phyloP scores from a whole-genome alignment of 2,888 invertebrate genomes.

The Pediacus dermestoides region DNA sequence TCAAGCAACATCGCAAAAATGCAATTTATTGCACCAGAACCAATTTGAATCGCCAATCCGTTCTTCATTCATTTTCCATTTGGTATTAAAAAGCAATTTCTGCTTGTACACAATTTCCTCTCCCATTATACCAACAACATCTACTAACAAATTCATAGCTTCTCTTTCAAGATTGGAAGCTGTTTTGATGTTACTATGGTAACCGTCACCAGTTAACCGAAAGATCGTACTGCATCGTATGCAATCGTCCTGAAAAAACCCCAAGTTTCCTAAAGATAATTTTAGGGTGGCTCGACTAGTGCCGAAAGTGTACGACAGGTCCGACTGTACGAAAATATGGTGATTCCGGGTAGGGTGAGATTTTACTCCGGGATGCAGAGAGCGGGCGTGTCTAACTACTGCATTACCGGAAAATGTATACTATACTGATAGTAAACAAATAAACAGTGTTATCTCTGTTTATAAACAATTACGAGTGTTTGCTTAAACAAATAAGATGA shows the following conservation, averaged over 20 bases:
- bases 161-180: constrained; percentile 21
- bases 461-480: no score
- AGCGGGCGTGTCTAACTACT: constrained; percentile 44
- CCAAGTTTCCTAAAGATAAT: no score
- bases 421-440: no score
- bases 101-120: no score
- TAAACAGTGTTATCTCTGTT: no score
- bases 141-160: constrained; percentile 32
- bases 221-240: constrained; percentile 17
- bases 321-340: constrained; percentile 29
- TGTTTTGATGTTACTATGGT: constrained; percentile 24
- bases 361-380: constrained; percentile 39
- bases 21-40: no score
- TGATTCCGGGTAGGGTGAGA: constrained; percentile 36
- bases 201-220: constrained; percentile 21
- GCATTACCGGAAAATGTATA: constrained; percentile 34
- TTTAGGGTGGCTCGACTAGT: constrained; percentile 17
- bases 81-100: constrained; percentile 30
- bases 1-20: no score
- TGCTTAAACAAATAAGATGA: no score
- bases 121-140: constrained; percentile 18
- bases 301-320: constrained; percentile 25
- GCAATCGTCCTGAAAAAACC: no score
- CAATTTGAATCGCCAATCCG: no score
- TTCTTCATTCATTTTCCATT: constrained; percentile 16